Percentiles rank a stretch among this genome's conserved stretches.
Conservation (phyloP, 1,140 invertebrate genomes). For the Subanguina moxae region DNA sequence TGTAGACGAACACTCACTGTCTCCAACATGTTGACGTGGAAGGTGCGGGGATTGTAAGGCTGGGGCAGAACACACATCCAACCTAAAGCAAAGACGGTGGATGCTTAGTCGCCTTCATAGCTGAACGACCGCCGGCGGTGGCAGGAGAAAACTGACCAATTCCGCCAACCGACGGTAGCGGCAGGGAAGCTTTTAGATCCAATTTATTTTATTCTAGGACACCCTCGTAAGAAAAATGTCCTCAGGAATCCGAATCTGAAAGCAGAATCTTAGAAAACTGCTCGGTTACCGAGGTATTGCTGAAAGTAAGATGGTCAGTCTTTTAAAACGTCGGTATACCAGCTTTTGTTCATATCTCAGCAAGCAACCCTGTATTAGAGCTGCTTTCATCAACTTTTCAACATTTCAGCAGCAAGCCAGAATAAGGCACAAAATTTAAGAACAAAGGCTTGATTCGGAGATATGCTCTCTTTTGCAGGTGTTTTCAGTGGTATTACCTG, state of each 20-base stretch:
- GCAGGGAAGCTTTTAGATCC: not conserved
- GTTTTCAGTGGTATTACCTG: not conserved
- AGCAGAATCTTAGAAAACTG: too few relatives aligned
- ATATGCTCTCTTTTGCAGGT: not conserved
- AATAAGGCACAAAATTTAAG: not conserved
- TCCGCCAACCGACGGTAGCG: too few relatives aligned
- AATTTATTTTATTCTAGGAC: not conserved
- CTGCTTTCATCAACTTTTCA: too few relatives aligned
- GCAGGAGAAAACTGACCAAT: not conserved
- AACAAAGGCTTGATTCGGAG: too few relatives aligned
- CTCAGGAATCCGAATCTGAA: too few relatives aligned
- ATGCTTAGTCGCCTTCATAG: not conserved
- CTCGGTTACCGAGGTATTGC: too few relatives aligned
- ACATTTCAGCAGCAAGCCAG: not conserved
- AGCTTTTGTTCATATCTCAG: too few relatives aligned
- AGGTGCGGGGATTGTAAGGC: slow-evolving; percentile 74
- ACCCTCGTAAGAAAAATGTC: not conserved
- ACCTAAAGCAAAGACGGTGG: slow-evolving; percentile 8
- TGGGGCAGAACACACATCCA: slow-evolving; percentile 68
- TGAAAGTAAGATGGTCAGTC: too few relatives aligned
- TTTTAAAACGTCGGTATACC: too few relatives aligned
- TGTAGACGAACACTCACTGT: slow-evolving; percentile 79
- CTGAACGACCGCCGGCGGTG: not conserved
- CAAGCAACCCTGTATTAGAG: too few relatives aligned
- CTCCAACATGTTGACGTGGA: slow-evolving; percentile 77